A percentile compares a stretch with the other conserved stretches of the same genome.
Conservation (phyloP, 2,797 vertebrate genomes). For the Linurgus olivaceus region DNA sequence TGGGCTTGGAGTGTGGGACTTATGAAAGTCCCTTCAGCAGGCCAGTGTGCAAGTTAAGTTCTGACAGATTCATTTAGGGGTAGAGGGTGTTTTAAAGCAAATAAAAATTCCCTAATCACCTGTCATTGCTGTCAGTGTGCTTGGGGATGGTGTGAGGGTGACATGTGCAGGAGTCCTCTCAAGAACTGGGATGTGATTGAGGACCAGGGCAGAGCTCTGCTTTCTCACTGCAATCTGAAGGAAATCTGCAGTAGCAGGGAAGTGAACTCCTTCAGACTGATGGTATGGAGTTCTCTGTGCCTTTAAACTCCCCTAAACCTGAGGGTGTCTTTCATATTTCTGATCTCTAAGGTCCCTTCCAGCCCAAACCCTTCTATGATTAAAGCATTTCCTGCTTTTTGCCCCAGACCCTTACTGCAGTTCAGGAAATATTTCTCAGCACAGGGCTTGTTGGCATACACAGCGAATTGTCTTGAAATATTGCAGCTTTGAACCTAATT, state of each 20-base stretch:
- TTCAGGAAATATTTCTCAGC: background rate
- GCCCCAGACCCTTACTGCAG: background rate
- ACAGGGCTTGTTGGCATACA: accelerated
- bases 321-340: background rate
- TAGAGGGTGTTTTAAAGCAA: background rate
- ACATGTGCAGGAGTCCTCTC: too few relatives aligned
- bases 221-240: background rate
- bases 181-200: background rate
- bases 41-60: background rate
- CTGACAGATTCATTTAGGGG: background rate
- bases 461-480: background rate
- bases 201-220: background rate
- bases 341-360: background rate
- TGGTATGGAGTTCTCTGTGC: background rate
- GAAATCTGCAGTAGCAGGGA: background rate
- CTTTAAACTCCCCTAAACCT: background rate
- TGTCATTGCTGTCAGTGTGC: accelerated
- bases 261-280: background rate
- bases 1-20: background rate
- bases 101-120: background rate
- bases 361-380: background rate
- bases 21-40: background rate
- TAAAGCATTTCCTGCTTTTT: background rate
- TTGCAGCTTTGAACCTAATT: background rate
- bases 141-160: background rate